Conservation (phyloP, 1,140 invertebrate genomes). For the Atta cephalotes region DNA sequence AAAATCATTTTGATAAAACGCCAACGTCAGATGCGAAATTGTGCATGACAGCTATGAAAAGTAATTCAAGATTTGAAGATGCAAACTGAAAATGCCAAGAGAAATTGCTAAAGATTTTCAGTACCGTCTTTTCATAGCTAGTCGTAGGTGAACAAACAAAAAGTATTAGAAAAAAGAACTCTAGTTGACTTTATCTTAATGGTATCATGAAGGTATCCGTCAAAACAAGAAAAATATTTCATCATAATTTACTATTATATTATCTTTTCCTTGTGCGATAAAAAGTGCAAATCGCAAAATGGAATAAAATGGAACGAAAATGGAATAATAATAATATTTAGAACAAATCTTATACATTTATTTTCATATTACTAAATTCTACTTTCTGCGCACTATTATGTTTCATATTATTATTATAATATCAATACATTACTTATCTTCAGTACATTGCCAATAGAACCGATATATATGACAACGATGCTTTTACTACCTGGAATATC, state of each 20-base stretch:
- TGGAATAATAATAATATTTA: not conserved
- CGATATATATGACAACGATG: conserved; percentile 61
- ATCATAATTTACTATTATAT: not conserved
- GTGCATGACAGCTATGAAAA: not conserved
- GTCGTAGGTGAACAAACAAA: not conserved
- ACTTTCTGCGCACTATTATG: not conserved
- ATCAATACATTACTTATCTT: not conserved
- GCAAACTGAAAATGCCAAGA: not conserved
- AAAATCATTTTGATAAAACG: not conserved
- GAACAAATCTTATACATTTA: conserved; percentile 26
- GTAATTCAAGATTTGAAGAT: conserved; percentile 3
- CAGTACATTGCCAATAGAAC: conserved; percentile 50
- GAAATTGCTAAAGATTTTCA: conserved; percentile 1
- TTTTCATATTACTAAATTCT: conserved; percentile 5
- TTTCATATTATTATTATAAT: not conserved
- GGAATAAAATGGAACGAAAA: not conserved
- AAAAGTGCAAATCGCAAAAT: not conserved
- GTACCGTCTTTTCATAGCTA: not conserved
- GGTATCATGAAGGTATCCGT: not conserved
- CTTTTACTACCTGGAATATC: conserved; percentile 57
- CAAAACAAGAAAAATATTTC: not conserved
- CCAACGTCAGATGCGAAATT: not conserved
- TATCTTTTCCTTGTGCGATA: not conserved
- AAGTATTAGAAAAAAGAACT: not conserved
- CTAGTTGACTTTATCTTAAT: not conserved